Base-by-base conservation (phyloP, 2,113 vertebrate species). In the Taxidea taxus region DNA sequence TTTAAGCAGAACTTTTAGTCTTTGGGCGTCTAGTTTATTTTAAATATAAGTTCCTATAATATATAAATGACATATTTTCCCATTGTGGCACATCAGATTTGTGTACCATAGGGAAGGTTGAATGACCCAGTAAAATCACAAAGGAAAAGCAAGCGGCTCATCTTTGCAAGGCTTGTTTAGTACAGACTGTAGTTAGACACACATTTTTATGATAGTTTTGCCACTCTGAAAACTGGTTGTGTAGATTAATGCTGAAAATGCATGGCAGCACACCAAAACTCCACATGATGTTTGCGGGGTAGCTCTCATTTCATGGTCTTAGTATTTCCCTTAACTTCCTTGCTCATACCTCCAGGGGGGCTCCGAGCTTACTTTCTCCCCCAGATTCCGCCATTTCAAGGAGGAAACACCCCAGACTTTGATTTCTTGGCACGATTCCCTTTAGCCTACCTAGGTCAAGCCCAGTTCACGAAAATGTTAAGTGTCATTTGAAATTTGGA, bases 401-500 rank as follows among this genome's bases (percentile, higher is more conserved):
- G 56, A 75, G 85, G 75, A 66, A 81, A 95, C 87, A 64, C 11
- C 42, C 74, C 49, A 96, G 49, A 64, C 64, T 44, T 85, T n/a
- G 5, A 80, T 75, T 94, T 97, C 68, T 94, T 90, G 95, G 68
- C 84, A 64, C 9, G 23, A 78, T 90, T 92, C 62, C 58, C 25
- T 89, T 78, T 60, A 96, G 54, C 83, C 78, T 56, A 87, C 87
- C 78, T 49, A 84, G 47, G 44, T 97, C 37, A 87, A 83, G 74
- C 27, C 58, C 34, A 42, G 34, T 86, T 96, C 44, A 31, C 60
- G 29, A 27, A 62, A 56, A 62, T 3, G 1, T 42, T 16, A 91
- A 86, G 5, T 62, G 92, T 93, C n/a, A 81, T 75, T 90, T 95
- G 54, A 94, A 90, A 81, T 94, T 97, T 94, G 96, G 80, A 88